Evolutionary conservation across 1,140 invertebrate species (phyloP).

Genomic region (Batillaria attramentaria): DNA sequence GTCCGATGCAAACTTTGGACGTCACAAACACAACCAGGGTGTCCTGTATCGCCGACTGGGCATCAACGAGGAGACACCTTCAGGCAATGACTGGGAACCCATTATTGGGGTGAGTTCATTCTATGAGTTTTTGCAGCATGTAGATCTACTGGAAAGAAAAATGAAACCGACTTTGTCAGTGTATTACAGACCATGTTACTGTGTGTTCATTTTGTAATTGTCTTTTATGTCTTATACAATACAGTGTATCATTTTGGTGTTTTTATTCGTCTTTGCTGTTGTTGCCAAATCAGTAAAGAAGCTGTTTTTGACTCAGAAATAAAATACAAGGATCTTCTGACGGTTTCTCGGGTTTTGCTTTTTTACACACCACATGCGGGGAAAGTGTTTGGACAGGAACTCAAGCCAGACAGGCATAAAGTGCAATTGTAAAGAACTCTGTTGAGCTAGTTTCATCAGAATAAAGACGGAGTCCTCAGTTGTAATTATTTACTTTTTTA

Average conservation of each 20-base stretch:
- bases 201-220: neutral
- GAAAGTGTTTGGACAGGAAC: too few species aligned
- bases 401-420: neutral
- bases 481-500: neutral
- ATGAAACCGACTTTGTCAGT: neutral
- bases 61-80: slow-evolving; percentile 79
- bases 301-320: too few species aligned
- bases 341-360: too few species aligned
- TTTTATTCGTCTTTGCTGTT: neutral
- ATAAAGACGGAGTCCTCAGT: neutral
- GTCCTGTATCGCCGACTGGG: slow-evolving; percentile 82
- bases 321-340: too few species aligned
- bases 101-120: slow-evolving; percentile 78
- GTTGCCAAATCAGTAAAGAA: neutral
- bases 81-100: slow-evolving; percentile 83
- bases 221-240: neutral
- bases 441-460: neutral
- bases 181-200: neutral
- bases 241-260: too few species aligned
- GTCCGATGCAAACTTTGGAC: slow-evolving; percentile 58
- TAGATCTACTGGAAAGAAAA: too few species aligned
- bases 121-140: neutral
- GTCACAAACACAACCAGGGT: slow-evolving; percentile 75
- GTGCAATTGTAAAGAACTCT: neutral
- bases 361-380: too few species aligned